Percentiles rank a stretch among this genome's conserved stretches.
phyloP scores from a whole-genome alignment of 2,888 invertebrate genomes.

The Petrolisthes cinctipes region DNA sequence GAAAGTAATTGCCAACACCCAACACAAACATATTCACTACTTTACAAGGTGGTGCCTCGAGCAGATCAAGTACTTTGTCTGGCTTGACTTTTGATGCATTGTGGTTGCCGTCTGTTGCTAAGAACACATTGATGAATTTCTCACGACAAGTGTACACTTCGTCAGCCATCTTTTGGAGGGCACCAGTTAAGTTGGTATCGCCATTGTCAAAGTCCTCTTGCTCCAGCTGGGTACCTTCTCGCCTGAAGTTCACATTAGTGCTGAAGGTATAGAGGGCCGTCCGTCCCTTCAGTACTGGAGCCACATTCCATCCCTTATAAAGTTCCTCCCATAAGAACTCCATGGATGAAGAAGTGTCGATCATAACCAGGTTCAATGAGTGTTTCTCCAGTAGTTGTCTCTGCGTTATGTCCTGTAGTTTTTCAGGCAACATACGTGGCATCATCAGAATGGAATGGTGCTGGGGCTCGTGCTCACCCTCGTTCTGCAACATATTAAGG shows the following conservation, averaged over 20 bases:
- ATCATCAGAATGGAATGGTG: not conserved
- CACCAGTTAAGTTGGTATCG: conserved; percentile 30
- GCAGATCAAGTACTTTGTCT: not conserved
- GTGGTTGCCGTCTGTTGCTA: conserved; percentile 49
- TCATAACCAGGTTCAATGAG: conserved; percentile 44
- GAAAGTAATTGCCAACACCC: conserved; percentile 44
- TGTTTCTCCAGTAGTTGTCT: not conserved
- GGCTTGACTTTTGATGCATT: conserved; percentile 28
- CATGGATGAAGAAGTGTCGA: conserved; percentile 26
- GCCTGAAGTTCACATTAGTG: not conserved
- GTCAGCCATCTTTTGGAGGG: conserved; percentile 25
- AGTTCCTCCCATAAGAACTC: conserved; percentile 42
- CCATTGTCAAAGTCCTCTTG: conserved; percentile 19
- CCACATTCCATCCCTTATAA: conserved; percentile 44
- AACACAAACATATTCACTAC: conserved; percentile 31
- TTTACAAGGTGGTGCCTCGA: conserved; percentile 32
- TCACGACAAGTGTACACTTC: conserved; percentile 22
- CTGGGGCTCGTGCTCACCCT: not conserved
- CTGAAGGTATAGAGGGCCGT: conserved; percentile 46
- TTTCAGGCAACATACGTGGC: not conserved
- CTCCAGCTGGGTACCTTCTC: not conserved
- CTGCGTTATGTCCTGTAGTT: not conserved
- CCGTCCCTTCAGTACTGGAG: conserved; percentile 34
- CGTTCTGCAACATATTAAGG: not conserved
- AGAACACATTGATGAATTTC: conserved; percentile 43